These are phyloP conservation scores for Xylota sylvarum DNA, from an alignment of 2,888 invertebrate species.

Conservation along the genomic window DNA sequence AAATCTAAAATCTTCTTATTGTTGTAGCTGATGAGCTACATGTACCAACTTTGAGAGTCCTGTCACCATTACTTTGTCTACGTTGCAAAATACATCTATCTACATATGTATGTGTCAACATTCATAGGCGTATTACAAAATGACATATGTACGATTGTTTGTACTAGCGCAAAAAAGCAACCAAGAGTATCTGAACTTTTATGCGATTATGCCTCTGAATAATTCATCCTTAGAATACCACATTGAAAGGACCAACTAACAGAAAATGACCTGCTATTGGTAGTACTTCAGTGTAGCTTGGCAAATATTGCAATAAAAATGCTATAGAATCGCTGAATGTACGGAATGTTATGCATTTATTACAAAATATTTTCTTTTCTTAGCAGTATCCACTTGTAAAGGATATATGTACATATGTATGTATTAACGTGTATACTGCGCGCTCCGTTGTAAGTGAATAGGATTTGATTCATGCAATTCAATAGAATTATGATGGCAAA, in stretches of 20 bases:
- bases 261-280: background rate
- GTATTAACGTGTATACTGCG: too few relatives aligned
- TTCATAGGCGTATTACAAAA: background rate
- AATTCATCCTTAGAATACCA: background rate
- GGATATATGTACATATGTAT: too few relatives aligned
- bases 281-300: background rate
- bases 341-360: background rate
- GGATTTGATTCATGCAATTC: constrained; percentile 14
- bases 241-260: background rate
- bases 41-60: too few relatives aligned
- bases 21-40: too few relatives aligned
- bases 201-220: background rate
- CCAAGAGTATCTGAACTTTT: too few relatives aligned
- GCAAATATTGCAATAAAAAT: constrained; percentile 21
- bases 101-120: too few relatives aligned
- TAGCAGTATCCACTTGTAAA: background rate
- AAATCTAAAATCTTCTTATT: too few relatives aligned
- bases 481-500: background rate
- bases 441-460: background rate
- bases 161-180: background rate
- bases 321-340: background rate
- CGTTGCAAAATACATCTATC: too few relatives aligned
- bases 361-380: background rate
- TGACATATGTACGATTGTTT: background rate
- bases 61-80: too few relatives aligned